A percentile compares a stretch with the other conserved stretches of the same genome.
Conservation (phyloP, 2,888 invertebrate species). For the Geophilus truncorum region DNA sequence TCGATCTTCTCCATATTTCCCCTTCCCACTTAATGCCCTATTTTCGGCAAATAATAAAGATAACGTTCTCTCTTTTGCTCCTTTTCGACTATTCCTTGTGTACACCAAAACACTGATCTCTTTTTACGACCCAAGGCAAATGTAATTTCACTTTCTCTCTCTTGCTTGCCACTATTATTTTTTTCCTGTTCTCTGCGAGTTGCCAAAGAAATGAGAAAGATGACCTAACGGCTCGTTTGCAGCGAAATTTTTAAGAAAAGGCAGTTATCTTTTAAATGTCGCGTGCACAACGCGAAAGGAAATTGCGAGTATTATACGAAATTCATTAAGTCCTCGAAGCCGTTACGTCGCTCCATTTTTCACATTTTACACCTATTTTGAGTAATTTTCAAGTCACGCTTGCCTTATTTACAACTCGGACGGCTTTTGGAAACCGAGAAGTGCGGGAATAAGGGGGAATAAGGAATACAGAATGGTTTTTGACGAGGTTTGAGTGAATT, state of each 20-base stretch:
- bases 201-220: conserved; percentile 18
- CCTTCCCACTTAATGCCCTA: background rate
- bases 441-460: background rate
- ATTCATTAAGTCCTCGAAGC: background rate
- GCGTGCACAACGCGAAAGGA: conserved; percentile 5
- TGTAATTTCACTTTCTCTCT: conserved; percentile 18
- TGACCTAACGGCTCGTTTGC: conserved; percentile 27
- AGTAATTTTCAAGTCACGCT: background rate
- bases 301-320: background rate
- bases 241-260: background rate
- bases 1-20: conserved; percentile 14
- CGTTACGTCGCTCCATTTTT: background rate
- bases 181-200: background rate
- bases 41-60: conserved; percentile 27
- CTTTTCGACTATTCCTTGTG: conserved; percentile 12
- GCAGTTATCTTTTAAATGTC: conserved; percentile 17
- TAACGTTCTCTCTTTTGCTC: background rate
- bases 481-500: background rate
- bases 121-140: conserved; percentile 23
- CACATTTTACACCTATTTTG: conserved; percentile 13
- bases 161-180: background rate
- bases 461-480: background rate
- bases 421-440: no score
- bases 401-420: background rate
- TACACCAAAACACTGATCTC: conserved; percentile 27